Percentiles rank a stretch among this genome's conserved stretches.
These are phyloP conservation scores for Anableps anableps DNA, from an alignment of 2,797 vertebrate genomes.

Conservation along the genomic window DNA sequence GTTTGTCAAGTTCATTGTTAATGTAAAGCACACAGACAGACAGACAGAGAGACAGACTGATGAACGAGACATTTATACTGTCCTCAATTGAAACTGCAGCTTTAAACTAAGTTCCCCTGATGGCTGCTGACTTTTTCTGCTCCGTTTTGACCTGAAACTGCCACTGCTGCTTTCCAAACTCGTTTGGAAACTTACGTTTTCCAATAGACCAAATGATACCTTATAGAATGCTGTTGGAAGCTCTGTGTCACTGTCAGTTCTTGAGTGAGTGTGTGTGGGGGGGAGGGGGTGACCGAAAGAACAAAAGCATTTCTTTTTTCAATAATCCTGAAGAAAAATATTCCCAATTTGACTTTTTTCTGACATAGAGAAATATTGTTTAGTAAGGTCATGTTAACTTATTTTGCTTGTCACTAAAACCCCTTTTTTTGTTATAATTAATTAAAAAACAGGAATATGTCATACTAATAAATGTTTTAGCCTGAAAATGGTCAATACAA, in stretches of 20 bases:
- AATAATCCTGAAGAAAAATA: neutral
- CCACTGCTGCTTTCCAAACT: neutral
- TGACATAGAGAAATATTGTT: neutral
- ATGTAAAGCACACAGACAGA: constrained; percentile 46
- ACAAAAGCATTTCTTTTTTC: neutral
- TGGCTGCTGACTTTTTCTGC: neutral
- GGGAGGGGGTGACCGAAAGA: too few species aligned
- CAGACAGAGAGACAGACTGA: neutral
- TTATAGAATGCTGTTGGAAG: neutral
- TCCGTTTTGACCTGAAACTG: neutral
- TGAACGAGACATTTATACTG: neutral
- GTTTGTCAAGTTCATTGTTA: constrained; percentile 81
- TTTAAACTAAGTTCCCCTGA: neutral
- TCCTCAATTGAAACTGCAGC: neutral
- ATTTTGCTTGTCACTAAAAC: too few species aligned
- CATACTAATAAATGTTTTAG: too few species aligned
- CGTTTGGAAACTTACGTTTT: neutral
- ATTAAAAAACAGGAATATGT: too few species aligned
- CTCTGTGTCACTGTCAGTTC: neutral
- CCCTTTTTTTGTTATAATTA: too few species aligned
- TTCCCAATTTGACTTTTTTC: neutral
- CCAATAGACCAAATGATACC: neutral
- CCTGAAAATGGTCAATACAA: too few species aligned
- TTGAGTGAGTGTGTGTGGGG: too few species aligned
- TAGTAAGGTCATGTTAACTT: too few species aligned